Evolutionary conservation across 2,113 vertebrate genomes (phyloP).

Genomic region (Cinclus cinclus): DNA sequence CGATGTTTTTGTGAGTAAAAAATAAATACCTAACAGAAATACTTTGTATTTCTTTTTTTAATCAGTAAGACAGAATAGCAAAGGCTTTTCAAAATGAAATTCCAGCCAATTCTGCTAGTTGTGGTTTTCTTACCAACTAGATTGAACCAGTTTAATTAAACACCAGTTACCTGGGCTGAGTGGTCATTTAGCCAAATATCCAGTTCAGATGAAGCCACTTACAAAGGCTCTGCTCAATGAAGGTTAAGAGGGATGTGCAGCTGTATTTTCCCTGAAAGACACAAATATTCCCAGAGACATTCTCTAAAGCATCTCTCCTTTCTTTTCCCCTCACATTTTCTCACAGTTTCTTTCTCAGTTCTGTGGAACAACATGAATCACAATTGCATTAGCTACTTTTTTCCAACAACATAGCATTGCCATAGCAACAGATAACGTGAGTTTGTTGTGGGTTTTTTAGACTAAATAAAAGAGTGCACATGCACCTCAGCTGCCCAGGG

Average conservation of each 20-base stretch:
- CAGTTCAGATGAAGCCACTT: not conserved
- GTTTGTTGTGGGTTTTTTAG: not conserved
- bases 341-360: constrained; percentile 36
- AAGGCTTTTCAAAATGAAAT: not conserved
- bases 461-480: not conserved
- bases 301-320: not conserved
- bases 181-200: not conserved
- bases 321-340: constrained; percentile 2
- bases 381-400: constrained; percentile 56
- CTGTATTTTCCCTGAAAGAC: not conserved
- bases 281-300: not conserved
- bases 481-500: not conserved
- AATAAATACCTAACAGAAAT: not conserved
- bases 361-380: constrained; percentile 10
- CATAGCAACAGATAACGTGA: constrained; percentile 15
- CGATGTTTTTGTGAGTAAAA: not conserved
- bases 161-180: not conserved
- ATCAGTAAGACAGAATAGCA: not conserved
- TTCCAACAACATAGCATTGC: constrained; percentile 16
- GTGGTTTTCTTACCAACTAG: not conserved
- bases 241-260: not conserved
- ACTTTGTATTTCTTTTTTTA: not conserved
- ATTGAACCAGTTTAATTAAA: not conserved
- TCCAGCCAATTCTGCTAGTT: not conserved
- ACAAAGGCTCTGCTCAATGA: not conserved